Base-by-base conservation (phyloP, 2,797 vertebrate species). In the Gymnodraco acuticeps region DNA sequence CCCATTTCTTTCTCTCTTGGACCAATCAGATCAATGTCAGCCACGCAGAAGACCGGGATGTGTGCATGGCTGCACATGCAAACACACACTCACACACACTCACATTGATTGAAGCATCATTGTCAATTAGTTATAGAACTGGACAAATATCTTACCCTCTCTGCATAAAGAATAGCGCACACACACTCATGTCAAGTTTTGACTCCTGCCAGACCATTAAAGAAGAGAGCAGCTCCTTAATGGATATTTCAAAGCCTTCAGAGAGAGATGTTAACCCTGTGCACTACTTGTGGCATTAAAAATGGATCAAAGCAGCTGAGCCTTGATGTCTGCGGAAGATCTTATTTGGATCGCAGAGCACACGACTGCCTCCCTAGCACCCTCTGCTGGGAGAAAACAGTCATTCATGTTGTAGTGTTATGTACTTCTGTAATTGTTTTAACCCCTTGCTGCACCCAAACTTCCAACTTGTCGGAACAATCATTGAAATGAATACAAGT, bases 201-300 rank as follows among this genome's bases (percentile, higher is more conserved):
- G 55, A 50, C 73, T 68, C 51, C 59, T 77, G 77, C 77, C 78
- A 80, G 52, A 80, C 75, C 83, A 75, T 83, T 91, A 88, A 94
- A 85, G 87, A 88, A 81, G 85, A 85, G 87, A 88, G 86, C 84
- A 74, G 84, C 84, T 92, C 84, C 67, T 85, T 94, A 92, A 94
- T 94, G 89, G 85, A 91, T 86, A 90, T 93, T 93, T 92, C 90
- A 93, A 93, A 94, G 92, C 75, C 64, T 81, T 88, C 82, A 64
- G 83, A 92, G 84, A 90, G 86, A 94, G 92, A 94, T 87, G 92
- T 94, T 94, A 94, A 95, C 94, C 92, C 93, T 90, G 87, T 81
- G 85, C 66, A 81, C 93, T 93, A 87, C 91, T 88, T 78, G 77
- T 83, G 85, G 70, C 92, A 94, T 95, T 93, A 95, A 96, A 94